Base-by-base conservation (phyloP, 2,888 invertebrate genomes). In the Lepidocyrtinus sp. region DNA sequence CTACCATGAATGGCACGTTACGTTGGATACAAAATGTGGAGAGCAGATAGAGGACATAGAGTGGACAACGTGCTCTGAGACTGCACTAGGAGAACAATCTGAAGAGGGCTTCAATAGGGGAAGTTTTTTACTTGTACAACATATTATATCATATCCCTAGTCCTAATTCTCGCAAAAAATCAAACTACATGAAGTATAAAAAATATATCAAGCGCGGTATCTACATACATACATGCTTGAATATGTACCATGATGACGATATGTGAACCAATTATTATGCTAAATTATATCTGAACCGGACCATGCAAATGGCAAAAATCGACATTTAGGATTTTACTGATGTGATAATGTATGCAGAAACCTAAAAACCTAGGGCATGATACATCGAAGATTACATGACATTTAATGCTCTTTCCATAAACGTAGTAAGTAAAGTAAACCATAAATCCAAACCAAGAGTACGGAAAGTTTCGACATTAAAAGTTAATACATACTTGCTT, bases 1-100 rank as follows among this genome's bases (percentile, higher is more conserved):
- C 7, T 36, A 12, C 2, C 3, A 17, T n/a, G n/a, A 55, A n/a
- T 55, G 55, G 55, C 55, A 55, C 7, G 5, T 55, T 55, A 55
- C 55, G 55, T 55, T 55, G 55, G 55, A 5, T 55, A 55, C 22
- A 24, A 36, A 21, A 17, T 62, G 25, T 12, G 17, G 24, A 72
- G 72, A 63, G 50, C 72, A 72, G 62, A 36, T 72, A 72, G 72
- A 72, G 72, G 72, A 72, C 72, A 72, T 25, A 26, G 27, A 36
- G 21, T 67, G 19, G 64, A 26, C 67, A 67, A 36, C 67, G 46
- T 45, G 46, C 45, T 67, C 45, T 7, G 17, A 5, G 55, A n/a
- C 7, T n/a, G 55, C 9, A 12, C 17, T 15, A 55, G n/a, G n/a
- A n/a, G n/a, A n/a, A n/a, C n/a, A n/a, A 55, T 55, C 55, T 15